Percentiles rank a stretch among this genome's conserved stretches.
These are phyloP conservation scores for Danio jaintianensis DNA, from an alignment of 2,797 vertebrate genomes.

Conservation along the genomic window DNA sequence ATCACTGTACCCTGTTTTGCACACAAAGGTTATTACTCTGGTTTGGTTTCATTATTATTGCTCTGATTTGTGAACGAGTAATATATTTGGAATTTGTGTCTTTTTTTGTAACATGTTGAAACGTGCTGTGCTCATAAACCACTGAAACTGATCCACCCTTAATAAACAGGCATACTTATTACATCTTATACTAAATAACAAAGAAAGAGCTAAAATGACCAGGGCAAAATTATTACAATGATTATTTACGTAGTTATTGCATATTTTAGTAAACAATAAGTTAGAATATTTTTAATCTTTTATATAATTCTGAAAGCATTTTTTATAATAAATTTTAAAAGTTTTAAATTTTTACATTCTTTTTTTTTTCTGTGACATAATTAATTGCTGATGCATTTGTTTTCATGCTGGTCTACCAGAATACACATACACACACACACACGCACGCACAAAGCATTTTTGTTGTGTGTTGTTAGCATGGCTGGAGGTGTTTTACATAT, in stretches of 20 bases:
- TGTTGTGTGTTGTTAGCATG: too few relatives aligned
- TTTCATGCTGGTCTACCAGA: neutral
- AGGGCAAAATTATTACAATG: neutral
- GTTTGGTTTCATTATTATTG: neutral
- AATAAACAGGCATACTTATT: neutral
- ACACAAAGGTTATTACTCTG: neutral
- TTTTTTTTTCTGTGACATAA: too few relatives aligned
- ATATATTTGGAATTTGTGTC: neutral
- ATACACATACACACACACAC: too few relatives aligned
- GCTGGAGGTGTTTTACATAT: too few relatives aligned
- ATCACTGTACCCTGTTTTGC: neutral
- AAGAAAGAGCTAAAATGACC: neutral
- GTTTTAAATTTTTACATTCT: too few relatives aligned
- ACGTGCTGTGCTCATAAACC: neutral
- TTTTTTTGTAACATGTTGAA: neutral
- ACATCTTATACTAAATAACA: neutral
- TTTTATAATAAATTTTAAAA: too few relatives aligned
- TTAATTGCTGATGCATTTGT: neutral
- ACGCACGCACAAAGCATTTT: too few relatives aligned
- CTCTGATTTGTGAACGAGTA: neutral
- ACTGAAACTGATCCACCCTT: conserved; percentile 22
- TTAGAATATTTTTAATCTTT: too few relatives aligned
- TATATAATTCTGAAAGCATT: too few relatives aligned
- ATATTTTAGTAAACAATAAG: neutral
- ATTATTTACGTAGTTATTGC: neutral